Base-by-base conservation (phyloP, 2,888 invertebrate species). In the Sminthurinus aureus region DNA sequence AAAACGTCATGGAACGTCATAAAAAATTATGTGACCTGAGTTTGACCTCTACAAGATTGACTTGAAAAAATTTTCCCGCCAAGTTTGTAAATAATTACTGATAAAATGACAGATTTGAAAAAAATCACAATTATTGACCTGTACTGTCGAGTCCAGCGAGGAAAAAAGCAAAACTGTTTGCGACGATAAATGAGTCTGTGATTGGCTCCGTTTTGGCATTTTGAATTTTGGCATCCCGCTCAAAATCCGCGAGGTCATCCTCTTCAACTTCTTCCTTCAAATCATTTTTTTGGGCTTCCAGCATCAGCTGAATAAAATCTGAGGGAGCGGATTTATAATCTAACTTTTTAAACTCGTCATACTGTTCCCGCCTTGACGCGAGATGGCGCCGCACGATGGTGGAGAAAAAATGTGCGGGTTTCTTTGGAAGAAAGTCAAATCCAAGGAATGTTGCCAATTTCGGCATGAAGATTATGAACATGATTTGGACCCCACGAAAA, bases 241-340 rank as follows among this genome's bases (percentile, higher is more conserved):
- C 76, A 75, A 38, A 24, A 50, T 24, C 38, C 3, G 38, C 1
- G 38, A 38, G 38, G 1, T 58, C 78, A 13, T 51, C 52, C n/a
- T 67, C 79, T 50, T 67, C 50, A n/a, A 51, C 71, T 15, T 69
- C 51, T 2, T 20, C 67, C 18, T 79, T 79, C 1, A 64, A 6
- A 50, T 80, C 24, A 8, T 71, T 51, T 12, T 26, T 71, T 51
- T 80, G 80, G 13, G 73, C 80, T 71, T 80, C 71, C 8, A 80
- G 4, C 71, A 80, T 22, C 3, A 80, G 66, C 89, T 0, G 89
- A 90, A 87, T 92, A 91, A 80, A 80, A 51, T 80, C 80, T 0
- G 12, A 1, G 2, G 2, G 18, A 73, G 1, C 69, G 4, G n/a
- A n/a, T n/a, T n/a, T n/a, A n/a, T n/a, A n/a, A n/a, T n/a, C 79